A percentile compares a stretch with the other conserved stretches of the same genome.
phyloP scores from a whole-genome alignment of 2,888 invertebrate genomes.

The Thalpophila matura region DNA sequence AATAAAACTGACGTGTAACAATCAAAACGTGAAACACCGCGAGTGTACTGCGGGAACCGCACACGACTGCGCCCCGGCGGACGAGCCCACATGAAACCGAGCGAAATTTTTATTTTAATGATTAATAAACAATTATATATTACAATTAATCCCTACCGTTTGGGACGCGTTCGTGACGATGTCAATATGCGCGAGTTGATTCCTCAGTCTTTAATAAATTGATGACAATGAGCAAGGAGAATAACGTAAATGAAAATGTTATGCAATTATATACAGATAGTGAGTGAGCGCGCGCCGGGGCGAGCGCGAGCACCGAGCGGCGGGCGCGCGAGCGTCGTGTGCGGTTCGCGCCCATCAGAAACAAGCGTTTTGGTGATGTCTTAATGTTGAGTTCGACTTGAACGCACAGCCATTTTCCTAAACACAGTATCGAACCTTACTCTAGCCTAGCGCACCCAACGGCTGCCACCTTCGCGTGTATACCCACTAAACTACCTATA shows the following conservation, averaged over 20 bases:
- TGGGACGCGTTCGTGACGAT: conserved; percentile 88
- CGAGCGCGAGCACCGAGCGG: conserved; percentile 24
- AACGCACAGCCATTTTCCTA: conserved; percentile 88
- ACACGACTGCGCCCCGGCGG: conserved; percentile 65
- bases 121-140: conserved; percentile 79
- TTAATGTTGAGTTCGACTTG: conserved; percentile 84
- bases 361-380: conserved; percentile 73
- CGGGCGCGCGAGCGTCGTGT: conserved; percentile 66
- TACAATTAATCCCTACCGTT: conserved; percentile 82
- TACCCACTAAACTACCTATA: conserved; percentile 84
- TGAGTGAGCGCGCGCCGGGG: conserved; percentile 60
- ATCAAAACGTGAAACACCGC: conserved; percentile 61
- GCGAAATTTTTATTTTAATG: conserved; percentile 78
- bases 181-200: conserved; percentile 90
- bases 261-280: conserved; percentile 89
- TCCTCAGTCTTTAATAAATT: conserved; percentile 91
- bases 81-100: conserved; percentile 76
- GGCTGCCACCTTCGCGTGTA: conserved; percentile 81
- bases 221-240: conserved; percentile 90
- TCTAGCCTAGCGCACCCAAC: conserved; percentile 82
- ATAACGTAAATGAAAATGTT: conserved; percentile 88
- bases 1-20: conserved; percentile 58
- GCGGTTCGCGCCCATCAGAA: conserved; percentile 72
- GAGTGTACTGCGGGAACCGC: conserved; percentile 70
- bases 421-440: conserved; percentile 83